Evolutionary conservation across 2,888 invertebrate species (phyloP), one percentile per base, ranked within the genome.

Genomic region (Hirtodrosophila trivittata): DNA sequence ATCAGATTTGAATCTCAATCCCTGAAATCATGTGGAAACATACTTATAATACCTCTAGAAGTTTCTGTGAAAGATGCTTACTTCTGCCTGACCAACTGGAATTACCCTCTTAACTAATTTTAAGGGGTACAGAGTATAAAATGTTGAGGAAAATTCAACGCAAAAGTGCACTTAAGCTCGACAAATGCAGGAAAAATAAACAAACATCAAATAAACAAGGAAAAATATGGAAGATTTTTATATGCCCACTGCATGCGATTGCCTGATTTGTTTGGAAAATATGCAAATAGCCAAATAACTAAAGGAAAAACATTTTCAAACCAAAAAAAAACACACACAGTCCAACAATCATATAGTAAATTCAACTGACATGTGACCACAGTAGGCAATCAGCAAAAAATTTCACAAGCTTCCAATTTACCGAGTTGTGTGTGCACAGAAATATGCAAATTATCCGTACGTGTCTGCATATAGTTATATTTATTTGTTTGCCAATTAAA

Each of bases 161-260:
- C 9, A 16, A 55, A 58, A 55, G 28, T 65, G 38, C 49, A 52
- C 39, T 66, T 49, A 41, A 60, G 33, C n/a, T 32, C 41, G 14
- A 41, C 39, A 63, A 58, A 58, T 58, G 49, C 59, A 55, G 28
- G 9, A 12, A 30, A 59, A 55, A 37, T 16, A 60, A 41, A 46
- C 54, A 56, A 46, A 46, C 12, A 14, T 10, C 26, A 37, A 33
- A 52, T 54, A 47, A 37, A 37, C 43, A 9, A 39, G 10, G 30
- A 32, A 30, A 10, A 28, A 45, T 25, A 18, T 21, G 10, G 38
- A 28, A 8, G 21, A 58, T 33, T 60, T 55, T 74, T 66, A 81
- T 81, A 55, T 50, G 45, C 46, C 21, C 18, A 9, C 46, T 49
- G 67, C 77, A 77, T 77, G 78, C 78, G 30, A 77, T 81, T 64